phyloP scores from a whole-genome alignment of 2,797 vertebrate species.

The Lutjanus argentimaculatus region DNA sequence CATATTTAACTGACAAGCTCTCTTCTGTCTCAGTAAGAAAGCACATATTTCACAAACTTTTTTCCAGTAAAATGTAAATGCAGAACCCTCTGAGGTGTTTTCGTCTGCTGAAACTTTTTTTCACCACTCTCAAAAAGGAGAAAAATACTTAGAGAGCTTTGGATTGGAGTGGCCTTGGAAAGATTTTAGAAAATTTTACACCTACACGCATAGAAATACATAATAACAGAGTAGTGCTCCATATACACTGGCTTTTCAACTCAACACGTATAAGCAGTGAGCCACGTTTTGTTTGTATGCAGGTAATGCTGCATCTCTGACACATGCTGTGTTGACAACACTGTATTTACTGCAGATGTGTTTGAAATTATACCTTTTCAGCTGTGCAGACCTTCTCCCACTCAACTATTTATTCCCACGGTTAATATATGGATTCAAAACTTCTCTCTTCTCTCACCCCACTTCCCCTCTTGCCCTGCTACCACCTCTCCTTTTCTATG shows the following conservation, averaged over 20 bases:
- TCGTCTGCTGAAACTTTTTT: neutral
- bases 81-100: no score
- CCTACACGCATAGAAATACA: neutral
- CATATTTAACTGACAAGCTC: no score
- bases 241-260: slow-evolving; percentile 12
- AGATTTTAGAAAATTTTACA: neutral
- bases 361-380: slow-evolving; percentile 43
- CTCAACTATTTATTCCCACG: slow-evolving; percentile 6
- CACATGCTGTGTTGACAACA: slow-evolving; percentile 18
- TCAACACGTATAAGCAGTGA: neutral
- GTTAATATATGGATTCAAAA: slow-evolving; percentile 45
- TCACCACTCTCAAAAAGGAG: neutral
- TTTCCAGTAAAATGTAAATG: no score
- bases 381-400: neutral
- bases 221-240: neutral
- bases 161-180: neutral
- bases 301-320: slow-evolving; percentile 15
- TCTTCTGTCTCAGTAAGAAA: no score
- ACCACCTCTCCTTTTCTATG: neutral
- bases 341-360: slow-evolving; percentile 1
- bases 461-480: neutral
- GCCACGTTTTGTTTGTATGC: neutral
- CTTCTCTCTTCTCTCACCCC: neutral
- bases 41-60: no score
- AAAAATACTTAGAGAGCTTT: neutral